Percentiles rank a stretch among this genome's conserved stretches.
phyloP scores from a whole-genome alignment of 2,888 invertebrate genomes.

The Xestia c-nigrum region DNA sequence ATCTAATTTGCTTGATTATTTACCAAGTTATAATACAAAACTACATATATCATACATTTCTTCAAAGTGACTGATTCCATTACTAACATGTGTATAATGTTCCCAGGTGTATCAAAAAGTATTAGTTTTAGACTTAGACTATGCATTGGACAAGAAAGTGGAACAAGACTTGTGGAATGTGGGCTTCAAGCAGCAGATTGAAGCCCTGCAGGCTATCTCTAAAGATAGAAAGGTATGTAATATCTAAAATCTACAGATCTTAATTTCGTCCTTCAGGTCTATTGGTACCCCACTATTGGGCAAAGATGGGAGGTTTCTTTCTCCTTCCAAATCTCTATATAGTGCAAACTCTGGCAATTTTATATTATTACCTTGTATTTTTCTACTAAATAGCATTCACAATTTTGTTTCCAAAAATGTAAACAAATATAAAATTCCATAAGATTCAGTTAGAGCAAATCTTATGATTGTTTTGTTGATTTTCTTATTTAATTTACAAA shows the following conservation, averaged over 20 bases:
- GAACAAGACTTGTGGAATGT: slow-evolving; percentile 97
- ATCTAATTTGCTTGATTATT: slow-evolving; percentile 81
- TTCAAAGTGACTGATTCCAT: background rate
- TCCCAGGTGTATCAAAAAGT: slow-evolving; percentile 93
- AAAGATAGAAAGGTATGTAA: slow-evolving; percentile 94
- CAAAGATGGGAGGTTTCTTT: too few relatives aligned
- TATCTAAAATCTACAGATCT: background rate
- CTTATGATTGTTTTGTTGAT: background rate
- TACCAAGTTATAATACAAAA: slow-evolving; percentile 86
- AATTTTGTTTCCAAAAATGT: background rate
- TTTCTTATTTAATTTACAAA: too few relatives aligned
- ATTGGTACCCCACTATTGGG: background rate
- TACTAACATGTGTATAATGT: background rate
- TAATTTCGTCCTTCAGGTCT: background rate
- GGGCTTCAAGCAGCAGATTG: slow-evolving; percentile 97
- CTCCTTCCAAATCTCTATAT: too few relatives aligned
- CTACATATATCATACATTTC: slow-evolving; percentile 71
- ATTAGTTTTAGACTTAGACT: slow-evolving; percentile 95
- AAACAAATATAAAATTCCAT: background rate
- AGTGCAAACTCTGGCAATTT: too few relatives aligned
- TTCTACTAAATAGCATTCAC: background rate
- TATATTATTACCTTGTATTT: background rate
- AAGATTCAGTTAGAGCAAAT: background rate
- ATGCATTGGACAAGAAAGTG: slow-evolving; percentile 96
- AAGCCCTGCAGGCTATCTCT: slow-evolving; percentile 93